phyloP scores from a whole-genome alignment of 1,140 invertebrate genomes.

The Drosophila mayri region DNA sequence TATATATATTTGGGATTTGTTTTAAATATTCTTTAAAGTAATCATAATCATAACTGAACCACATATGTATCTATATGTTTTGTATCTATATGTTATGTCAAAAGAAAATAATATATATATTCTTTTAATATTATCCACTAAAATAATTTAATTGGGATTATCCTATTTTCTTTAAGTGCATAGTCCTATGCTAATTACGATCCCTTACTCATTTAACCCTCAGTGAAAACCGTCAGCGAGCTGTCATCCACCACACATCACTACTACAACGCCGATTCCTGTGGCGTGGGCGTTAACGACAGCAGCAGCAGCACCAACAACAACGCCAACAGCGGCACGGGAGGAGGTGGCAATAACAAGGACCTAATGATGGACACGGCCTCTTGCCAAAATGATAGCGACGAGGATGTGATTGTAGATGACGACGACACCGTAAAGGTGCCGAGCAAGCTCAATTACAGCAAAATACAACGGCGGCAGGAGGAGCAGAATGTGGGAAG shows the following conservation, averaged over 20 bases:
- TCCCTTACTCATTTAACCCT: not conserved
- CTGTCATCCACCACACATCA: conserved; percentile 84
- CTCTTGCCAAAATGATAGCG: conserved; percentile 82
- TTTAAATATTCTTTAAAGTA: no score
- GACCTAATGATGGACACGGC: conserved; percentile 78
- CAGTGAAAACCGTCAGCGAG: conserved; percentile 84
- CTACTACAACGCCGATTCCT: conserved; percentile 84
- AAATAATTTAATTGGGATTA: not conserved
- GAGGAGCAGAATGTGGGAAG: conserved; percentile 77
- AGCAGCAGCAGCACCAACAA: conserved; percentile 56
- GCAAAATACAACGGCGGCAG: conserved; percentile 66
- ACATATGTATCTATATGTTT: no score
- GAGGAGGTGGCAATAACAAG: conserved; percentile 52
- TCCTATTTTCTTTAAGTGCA: not conserved
- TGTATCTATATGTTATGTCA: no score
- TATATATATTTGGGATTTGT: not conserved
- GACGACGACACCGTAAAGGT: conserved; percentile 81
- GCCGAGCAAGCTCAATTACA: conserved; percentile 52
- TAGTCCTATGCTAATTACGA: conserved; percentile 13
- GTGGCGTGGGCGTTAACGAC: conserved; percentile 69
- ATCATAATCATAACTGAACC: no score
- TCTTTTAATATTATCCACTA: no score
- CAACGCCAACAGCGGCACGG: conserved; percentile 41
- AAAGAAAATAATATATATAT: no score
- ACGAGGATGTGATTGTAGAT: conserved; percentile 84